phyloP scores from a whole-genome alignment of 2,888 invertebrate species.

The Sericinus montela region DNA sequence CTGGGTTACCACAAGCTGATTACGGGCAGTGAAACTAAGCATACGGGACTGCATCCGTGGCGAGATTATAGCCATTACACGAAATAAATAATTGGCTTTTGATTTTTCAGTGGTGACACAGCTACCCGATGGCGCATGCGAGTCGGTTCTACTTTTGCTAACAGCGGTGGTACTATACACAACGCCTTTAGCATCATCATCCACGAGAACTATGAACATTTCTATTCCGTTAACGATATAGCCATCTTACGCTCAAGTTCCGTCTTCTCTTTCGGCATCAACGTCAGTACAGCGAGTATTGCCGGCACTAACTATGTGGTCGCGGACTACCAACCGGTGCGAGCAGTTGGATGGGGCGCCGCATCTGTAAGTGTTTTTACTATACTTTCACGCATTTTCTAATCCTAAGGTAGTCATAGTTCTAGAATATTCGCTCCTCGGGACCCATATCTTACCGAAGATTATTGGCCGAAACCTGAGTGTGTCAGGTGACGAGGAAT shows the following conservation, averaged over 20 bases:
- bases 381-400: background rate
- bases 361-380: constrained; percentile 32
- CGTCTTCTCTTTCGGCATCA: constrained; percentile 28
- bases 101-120: constrained; percentile 14
- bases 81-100: background rate
- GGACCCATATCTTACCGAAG: too few relatives aligned
- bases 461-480: too few relatives aligned
- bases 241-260: constrained; percentile 32
- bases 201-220: constrained; percentile 39
- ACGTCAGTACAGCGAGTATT: constrained; percentile 32
- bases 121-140: constrained; percentile 33
- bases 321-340: constrained; percentile 39
- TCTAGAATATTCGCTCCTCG: too few relatives aligned
- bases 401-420: too few relatives aligned
- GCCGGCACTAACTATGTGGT: constrained; percentile 45
- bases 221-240: constrained; percentile 28
- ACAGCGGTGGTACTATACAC: constrained; percentile 29
- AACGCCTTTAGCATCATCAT: constrained; percentile 11
- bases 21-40: too few relatives aligned
- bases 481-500: too few relatives aligned
- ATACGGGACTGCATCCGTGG: too few relatives aligned
- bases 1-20: too few relatives aligned
- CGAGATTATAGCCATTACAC: too few relatives aligned
- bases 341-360: constrained; percentile 51
- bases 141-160: constrained; percentile 29